These are phyloP conservation scores for Zaprionus lineosus DNA, from an alignment of 2,888 invertebrate species.

Conservation along the genomic window DNA sequence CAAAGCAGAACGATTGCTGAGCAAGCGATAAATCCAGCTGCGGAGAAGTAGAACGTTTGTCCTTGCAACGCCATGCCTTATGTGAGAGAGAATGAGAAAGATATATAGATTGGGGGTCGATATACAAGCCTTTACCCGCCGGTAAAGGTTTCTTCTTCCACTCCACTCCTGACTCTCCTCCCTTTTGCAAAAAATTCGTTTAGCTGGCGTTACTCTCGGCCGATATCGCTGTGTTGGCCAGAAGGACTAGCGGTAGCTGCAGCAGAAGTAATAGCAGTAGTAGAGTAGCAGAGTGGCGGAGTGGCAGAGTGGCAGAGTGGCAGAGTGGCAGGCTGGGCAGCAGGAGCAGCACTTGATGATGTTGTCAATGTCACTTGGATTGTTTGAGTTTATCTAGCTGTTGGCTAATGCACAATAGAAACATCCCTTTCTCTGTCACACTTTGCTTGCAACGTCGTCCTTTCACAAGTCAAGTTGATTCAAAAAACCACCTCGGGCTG, in stretches of 20 bases:
- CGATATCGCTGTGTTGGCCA: too few relatives aligned
- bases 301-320: too few relatives aligned
- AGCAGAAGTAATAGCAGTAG: too few relatives aligned
- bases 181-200: conserved; percentile 34
- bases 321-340: too few relatives aligned
- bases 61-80: conserved; percentile 60
- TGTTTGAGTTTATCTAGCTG: conserved; percentile 20
- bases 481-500: conserved; percentile 30
- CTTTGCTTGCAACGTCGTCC: neutral
- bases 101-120: too few relatives aligned
- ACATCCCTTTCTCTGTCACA: neutral
- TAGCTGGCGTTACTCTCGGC: too few relatives aligned
- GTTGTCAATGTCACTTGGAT: conserved; percentile 44
- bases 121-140: too few relatives aligned
- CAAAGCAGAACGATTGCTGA: conserved; percentile 83
- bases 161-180: too few relatives aligned
- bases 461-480: conserved; percentile 31
- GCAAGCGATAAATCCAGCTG: conserved; percentile 82
- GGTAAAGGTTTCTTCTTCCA: too few relatives aligned
- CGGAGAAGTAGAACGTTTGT: conserved; percentile 69
- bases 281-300: too few relatives aligned
- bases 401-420: conserved; percentile 41
- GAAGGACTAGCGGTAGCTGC: too few relatives aligned
- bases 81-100: neutral
- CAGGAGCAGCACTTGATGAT: conserved; percentile 29